Percentiles rank a stretch among this genome's conserved stretches.
Evolutionary conservation across 2,797 vertebrate species (phyloP).

Genomic region (Gorsachius magnificus): DNA sequence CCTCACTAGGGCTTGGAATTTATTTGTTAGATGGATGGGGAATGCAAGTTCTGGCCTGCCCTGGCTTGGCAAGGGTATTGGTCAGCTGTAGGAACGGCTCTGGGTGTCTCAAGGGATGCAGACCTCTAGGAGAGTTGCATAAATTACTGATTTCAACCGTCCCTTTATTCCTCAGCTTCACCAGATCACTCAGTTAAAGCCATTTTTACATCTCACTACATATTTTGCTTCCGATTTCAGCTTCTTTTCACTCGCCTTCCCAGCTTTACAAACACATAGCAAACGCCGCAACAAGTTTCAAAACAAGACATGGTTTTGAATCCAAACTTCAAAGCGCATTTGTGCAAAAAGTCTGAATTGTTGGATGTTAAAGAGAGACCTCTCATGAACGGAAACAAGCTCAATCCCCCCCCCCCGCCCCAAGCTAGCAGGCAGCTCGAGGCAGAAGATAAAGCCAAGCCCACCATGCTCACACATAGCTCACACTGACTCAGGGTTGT

Average conservation of each 20-base stretch:
- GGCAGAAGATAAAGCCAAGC: neutral
- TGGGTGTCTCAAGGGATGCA: neutral
- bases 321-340: neutral
- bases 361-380: neutral
- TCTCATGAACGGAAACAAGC: accelerated
- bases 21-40: neutral
- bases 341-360: neutral
- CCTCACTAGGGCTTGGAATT: neutral
- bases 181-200: neutral
- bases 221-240: neutral
- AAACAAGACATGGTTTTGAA: neutral
- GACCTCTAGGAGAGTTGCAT: neutral
- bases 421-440: neutral
- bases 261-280: neutral
- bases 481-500: neutral
- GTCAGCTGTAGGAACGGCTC: neutral
- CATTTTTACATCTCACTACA: neutral
- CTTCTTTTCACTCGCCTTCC: neutral
- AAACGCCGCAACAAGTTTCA: neutral
- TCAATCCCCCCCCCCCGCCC: neutral
- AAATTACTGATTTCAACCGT: neutral
- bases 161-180: neutral
- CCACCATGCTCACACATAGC: neutral
- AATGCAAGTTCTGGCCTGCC: neutral
- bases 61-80: neutral